Evolutionary conservation across 1,140 invertebrate species (phyloP).

Genomic region (Drosophila neocordata): DNA sequence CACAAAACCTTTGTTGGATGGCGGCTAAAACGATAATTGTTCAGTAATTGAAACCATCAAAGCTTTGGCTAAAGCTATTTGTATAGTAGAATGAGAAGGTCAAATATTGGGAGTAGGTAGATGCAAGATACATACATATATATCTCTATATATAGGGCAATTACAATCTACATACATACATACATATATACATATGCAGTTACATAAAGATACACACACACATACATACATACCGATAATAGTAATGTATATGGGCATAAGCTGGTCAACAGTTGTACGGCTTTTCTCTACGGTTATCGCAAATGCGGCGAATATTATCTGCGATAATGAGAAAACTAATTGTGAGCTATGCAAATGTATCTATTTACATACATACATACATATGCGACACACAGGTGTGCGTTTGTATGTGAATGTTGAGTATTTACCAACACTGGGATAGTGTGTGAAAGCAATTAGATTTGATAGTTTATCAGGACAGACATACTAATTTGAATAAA

Average conservation of each 20-base stretch:
- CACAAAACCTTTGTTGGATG: slow-evolving; percentile 45
- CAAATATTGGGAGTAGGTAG: neutral
- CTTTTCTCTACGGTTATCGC: slow-evolving; percentile 63
- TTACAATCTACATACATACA: slow-evolving; percentile 22
- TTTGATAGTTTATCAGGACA: slow-evolving; percentile 65
- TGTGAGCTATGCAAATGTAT: slow-evolving; percentile 73
- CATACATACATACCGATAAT: slow-evolving; percentile 35
- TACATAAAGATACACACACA: neutral
- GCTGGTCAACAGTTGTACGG: slow-evolving; percentile 39
- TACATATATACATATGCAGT: neutral
- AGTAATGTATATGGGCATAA: slow-evolving; percentile 45
- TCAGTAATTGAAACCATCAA: slow-evolving; percentile 78
- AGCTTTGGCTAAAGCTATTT: slow-evolving; percentile 54
- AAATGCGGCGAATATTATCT: slow-evolving; percentile 78
- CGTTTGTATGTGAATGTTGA: slow-evolving; percentile 26
- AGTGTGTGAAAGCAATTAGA: slow-evolving; percentile 75
- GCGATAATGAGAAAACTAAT: slow-evolving; percentile 78
- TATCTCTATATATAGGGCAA: slow-evolving; percentile 36
- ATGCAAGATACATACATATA: slow-evolving; percentile 17
- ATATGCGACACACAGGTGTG: slow-evolving; percentile 33
- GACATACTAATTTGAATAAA: slow-evolving; percentile 66
- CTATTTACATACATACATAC: neutral
- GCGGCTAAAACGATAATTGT: slow-evolving; percentile 41
- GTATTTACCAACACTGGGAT: slow-evolving; percentile 40
- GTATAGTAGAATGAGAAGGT: slow-evolving; percentile 13